These are phyloP conservation scores for Corythaeola cristata DNA, from an alignment of 2,113 vertebrate species.

Conservation along the genomic window DNA sequence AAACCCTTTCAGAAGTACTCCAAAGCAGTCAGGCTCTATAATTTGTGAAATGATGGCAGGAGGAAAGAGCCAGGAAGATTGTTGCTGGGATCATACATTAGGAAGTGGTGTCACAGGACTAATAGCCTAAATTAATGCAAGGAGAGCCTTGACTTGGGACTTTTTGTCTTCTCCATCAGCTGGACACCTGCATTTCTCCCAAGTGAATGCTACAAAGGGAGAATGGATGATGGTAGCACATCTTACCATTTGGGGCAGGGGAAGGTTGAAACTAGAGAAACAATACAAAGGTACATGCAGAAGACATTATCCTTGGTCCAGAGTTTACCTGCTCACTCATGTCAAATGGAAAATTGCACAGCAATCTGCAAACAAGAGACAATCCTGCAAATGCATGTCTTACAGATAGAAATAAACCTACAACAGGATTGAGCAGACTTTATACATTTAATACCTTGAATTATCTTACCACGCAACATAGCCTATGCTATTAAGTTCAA, in stretches of 20 bases:
- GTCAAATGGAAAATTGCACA: not conserved
- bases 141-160: not conserved
- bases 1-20: conserved; percentile 19
- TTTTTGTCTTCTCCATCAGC: not conserved
- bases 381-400: not conserved
- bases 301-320: not conserved
- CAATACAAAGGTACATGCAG: not conserved
- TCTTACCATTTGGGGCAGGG: not conserved
- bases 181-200: not conserved
- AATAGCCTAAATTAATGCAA: not conserved
- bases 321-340: not conserved
- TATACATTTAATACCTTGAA: not conserved
- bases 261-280: not conserved
- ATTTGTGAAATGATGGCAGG: conserved; percentile 11
- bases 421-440: not conserved
- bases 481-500: not conserved
- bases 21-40: conserved; percentile 22
- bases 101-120: not conserved
- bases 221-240: not conserved
- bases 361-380: not conserved
- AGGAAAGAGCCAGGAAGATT: not conserved
- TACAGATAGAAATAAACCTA: not conserved
- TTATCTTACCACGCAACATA: not conserved
- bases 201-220: not conserved
- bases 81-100: not conserved